Percentiles rank a stretch among this genome's conserved stretches.
These are phyloP conservation scores for Pangasius krempfi DNA, from an alignment of 2,797 vertebrate genomes.

Conservation along the genomic window DNA sequence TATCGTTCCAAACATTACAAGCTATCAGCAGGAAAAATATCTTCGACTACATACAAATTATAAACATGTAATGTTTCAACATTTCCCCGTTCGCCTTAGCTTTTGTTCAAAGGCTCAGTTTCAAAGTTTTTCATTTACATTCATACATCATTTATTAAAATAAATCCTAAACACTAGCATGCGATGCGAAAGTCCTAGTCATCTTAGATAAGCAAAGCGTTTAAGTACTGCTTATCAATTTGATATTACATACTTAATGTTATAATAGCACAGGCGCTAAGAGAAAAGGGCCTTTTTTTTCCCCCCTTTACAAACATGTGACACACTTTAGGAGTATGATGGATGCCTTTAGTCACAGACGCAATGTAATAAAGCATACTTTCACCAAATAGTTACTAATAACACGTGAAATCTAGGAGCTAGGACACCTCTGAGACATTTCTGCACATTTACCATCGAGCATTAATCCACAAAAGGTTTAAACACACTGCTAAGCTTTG, in stretches of 20 bases:
- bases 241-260: not conserved
- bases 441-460: not conserved
- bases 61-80: not conserved
- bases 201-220: not conserved
- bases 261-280: not conserved
- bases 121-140: not conserved
- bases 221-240: not conserved
- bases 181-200: not conserved
- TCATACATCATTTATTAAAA: not conserved
- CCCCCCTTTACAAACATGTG: not conserved
- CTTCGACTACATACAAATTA: conserved; percentile 3
- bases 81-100: not conserved
- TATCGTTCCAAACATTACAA: not conserved
- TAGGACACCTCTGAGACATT: not conserved
- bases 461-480: conserved; percentile 7
- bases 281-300: not conserved
- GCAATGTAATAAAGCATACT: not conserved
- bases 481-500: not conserved
- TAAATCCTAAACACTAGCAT: conserved; percentile 1
- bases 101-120: not conserved
- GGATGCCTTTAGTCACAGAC: not conserved
- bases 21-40: not conserved
- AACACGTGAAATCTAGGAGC: not conserved
- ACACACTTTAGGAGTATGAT: not conserved
- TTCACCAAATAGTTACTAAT: not conserved